Percentiles rank a stretch among this genome's conserved stretches.
Evolutionary conservation across 2,113 vertebrate species (phyloP).

Genomic region (Percopsis transmontana): DNA sequence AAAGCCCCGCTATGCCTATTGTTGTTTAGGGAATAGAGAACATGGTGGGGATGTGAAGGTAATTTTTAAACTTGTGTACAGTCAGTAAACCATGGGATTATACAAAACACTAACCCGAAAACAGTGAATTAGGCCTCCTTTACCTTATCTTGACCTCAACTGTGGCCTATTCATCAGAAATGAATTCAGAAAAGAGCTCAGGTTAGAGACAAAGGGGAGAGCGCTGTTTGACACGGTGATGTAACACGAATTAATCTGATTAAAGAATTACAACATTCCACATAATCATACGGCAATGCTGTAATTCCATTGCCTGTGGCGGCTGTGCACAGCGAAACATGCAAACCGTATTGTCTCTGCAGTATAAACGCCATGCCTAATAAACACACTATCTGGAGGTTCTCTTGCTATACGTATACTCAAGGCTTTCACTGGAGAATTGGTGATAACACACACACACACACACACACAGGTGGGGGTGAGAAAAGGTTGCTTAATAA

Average conservation of each 20-base stretch:
- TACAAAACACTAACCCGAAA: too few relatives aligned
- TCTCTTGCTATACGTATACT: neutral
- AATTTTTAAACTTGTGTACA: too few relatives aligned
- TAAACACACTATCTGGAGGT: neutral
- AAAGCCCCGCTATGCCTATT: too few relatives aligned
- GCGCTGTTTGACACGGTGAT: conserved; percentile 43
- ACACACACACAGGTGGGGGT: conserved; percentile 4
- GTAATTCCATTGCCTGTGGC: conserved; percentile 25
- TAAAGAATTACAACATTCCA: conserved; percentile 78
- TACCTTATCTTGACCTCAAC: neutral
- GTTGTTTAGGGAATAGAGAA: too few relatives aligned
- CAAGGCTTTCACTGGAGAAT: neutral
- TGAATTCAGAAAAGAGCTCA: conserved; percentile 20
- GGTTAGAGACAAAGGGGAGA: conserved; percentile 41
- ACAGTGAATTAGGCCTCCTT: neutral
- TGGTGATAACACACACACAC: conserved; percentile 8
- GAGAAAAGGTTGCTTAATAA: conserved; percentile 59
- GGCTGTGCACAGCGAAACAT: conserved; percentile 3
- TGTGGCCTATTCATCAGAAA: conserved; percentile 6
- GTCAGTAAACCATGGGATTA: too few relatives aligned
- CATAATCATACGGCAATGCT: conserved; percentile 40
- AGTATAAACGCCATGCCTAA: conserved; percentile 11
- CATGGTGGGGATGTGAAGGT: too few relatives aligned
- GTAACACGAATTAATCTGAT: conserved; percentile 73
- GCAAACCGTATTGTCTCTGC: neutral